These are phyloP conservation scores for Ceryle rudis DNA, from an alignment of 2,797 vertebrate genomes.

Conservation along the genomic window DNA sequence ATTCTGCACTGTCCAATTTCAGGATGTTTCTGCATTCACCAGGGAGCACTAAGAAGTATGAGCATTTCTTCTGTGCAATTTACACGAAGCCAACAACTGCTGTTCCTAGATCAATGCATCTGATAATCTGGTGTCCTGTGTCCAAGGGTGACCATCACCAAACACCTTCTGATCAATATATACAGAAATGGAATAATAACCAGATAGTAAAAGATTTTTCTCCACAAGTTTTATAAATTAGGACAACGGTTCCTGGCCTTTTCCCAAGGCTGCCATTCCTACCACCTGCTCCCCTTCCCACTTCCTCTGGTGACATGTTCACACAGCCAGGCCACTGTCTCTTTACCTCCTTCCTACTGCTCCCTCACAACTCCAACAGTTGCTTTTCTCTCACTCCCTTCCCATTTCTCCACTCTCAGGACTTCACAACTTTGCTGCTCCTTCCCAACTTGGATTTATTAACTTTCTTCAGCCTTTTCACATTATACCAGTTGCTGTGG, in stretches of 20 bases:
- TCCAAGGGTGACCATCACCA: background rate
- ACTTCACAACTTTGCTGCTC: background rate
- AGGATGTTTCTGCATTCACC: background rate
- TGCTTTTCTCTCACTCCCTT: background rate
- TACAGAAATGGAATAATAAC: background rate
- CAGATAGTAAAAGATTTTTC: background rate
- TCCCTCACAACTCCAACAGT: background rate
- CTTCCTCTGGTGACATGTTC: background rate
- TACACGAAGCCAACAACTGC: rapidly evolving
- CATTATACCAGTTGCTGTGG: background rate
- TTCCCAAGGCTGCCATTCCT: background rate
- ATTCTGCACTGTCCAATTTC: background rate
- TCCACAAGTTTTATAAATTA: background rate
- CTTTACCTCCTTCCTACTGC: background rate
- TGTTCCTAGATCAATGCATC: background rate
- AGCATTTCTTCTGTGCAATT: background rate
- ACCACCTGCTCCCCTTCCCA: background rate
- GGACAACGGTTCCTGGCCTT: background rate
- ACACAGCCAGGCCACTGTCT: background rate
- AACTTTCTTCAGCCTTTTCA: background rate
- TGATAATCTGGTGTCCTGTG: background rate
- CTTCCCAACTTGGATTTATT: background rate
- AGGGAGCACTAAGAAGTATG: background rate
- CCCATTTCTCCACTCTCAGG: background rate
- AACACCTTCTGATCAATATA: background rate